Percentiles rank a stretch among this genome's conserved stretches.
These are phyloP conservation scores for Hybognathus amarus DNA, from an alignment of 2,797 vertebrate species.

Conservation along the genomic window DNA sequence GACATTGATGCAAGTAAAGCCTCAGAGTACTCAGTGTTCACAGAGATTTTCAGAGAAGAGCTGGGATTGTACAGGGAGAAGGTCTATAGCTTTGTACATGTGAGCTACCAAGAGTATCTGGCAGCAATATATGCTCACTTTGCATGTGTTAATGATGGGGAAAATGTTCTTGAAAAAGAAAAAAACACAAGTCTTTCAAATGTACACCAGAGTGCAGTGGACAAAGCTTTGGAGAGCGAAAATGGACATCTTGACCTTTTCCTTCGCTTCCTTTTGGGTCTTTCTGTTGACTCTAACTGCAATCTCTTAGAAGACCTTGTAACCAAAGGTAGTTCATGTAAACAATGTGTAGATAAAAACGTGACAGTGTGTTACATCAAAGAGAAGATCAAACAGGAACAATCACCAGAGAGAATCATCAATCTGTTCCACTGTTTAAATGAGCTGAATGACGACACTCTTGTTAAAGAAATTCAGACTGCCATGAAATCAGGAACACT, in stretches of 20 bases:
- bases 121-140: constrained; percentile 51
- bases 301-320: constrained; percentile 32
- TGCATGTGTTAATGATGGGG: constrained; percentile 11
- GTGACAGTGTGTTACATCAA: constrained; percentile 30
- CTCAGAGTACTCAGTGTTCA: constrained; percentile 46
- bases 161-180: constrained; percentile 14
- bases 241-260: constrained; percentile 50
- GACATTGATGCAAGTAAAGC: constrained; percentile 26
- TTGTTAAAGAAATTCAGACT: constrained; percentile 46
- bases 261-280: constrained; percentile 49
- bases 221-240: constrained; percentile 25
- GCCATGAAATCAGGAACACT: constrained; percentile 22
- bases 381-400: constrained; percentile 26
- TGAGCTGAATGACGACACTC: constrained; percentile 38
- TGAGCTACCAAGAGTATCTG: constrained; percentile 48
- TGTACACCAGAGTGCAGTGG: constrained; percentile 21
- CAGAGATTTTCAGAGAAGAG: constrained; percentile 53
- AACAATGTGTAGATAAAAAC: neutral
- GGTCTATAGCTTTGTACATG: constrained; percentile 52
- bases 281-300: constrained; percentile 37
- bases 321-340: neutral
- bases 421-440: constrained; percentile 51
- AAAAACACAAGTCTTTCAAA: neutral
- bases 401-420: constrained; percentile 35
- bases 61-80: constrained; percentile 38